Evolutionary conservation across 92 coral and sea anemone species (phyloP), one percentile per base, ranked within the genome.

Genomic region (Zoanthus gigantus): DNA sequence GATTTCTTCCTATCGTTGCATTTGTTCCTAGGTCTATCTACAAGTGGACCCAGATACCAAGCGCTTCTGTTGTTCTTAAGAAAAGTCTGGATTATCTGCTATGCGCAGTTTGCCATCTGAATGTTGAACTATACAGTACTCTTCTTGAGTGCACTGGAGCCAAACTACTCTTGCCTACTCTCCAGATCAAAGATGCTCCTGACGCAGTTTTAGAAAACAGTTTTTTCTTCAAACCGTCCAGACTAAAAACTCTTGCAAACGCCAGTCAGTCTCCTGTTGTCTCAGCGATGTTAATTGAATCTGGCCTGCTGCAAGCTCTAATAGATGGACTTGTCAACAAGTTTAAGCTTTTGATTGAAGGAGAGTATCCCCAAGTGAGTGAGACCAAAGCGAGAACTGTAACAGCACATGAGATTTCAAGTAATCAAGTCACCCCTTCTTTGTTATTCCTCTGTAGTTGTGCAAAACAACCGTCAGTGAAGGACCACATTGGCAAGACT

Each of bases 31-130:
- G 99, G 85, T 90, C 89, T 12, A 69, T 97, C 6, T 94, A 88
- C 89, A 89, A 91, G 11, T 97, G 95, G 97, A 93, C 97, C 0
- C 98, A 97, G 76, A 67, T 52, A 57, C 81, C 91, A 13, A 47
- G 71, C 32, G 79, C 85, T 74, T 92, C 89, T 86, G 97, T 90
- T 60, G 83, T 90, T 48, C 84, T 97, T 37, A 97, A 97, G 77
- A 93, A 89, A 78, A 94, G 97, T 67, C 77, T 95, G 71, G 98
- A 97, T 72, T 90, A 95, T 53, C 92, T 97, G 46, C 89, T 97
- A 31, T 92, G 98, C 50, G 93, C 98, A 9, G 48, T 94, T 7
- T 93, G 96, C 32, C 94, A 93, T 88, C 92, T 86, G 54, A 88
- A 91, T 71, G 94, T 92, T 46, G 48, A 88, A 34, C 93, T 91